phyloP scores from a whole-genome alignment of 2,888 invertebrate genomes.

The Eristalis pertinax region DNA sequence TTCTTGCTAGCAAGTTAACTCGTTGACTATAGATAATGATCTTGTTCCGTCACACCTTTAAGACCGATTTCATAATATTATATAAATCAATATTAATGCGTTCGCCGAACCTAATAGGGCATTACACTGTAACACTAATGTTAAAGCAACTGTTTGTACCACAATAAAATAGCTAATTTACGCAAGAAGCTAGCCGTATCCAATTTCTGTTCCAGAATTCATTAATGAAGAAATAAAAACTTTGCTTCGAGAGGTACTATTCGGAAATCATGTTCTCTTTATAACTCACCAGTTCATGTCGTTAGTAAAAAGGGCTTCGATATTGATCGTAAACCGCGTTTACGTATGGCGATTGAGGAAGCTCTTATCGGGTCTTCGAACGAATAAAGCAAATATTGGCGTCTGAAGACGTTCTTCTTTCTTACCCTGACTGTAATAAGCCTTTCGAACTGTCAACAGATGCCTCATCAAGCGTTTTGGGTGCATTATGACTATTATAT shows the following conservation, averaged over 20 bases:
- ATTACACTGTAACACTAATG: slow-evolving; percentile 38
- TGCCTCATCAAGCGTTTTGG: no score
- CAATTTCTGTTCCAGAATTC: slow-evolving; percentile 44
- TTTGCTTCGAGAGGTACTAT: slow-evolving; percentile 50
- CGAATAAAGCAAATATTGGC: no score
- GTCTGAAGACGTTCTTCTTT: no score
- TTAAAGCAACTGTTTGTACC: no score
- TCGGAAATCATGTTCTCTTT: slow-evolving; percentile 41
- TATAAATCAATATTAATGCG: slow-evolving; percentile 38
- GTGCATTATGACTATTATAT: no score
- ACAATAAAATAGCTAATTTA: slow-evolving; percentile 50
- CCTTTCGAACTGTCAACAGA: no score
- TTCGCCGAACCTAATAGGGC: slow-evolving; percentile 53
- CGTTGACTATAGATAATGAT: no score
- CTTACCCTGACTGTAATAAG: no score
- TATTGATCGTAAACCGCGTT: slow-evolving; percentile 39
- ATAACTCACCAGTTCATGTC: no score
- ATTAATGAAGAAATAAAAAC: slow-evolving; percentile 55
- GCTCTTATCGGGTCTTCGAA: slow-evolving; percentile 39
- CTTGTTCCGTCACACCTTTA: no score
- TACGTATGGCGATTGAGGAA: slow-evolving; percentile 54
- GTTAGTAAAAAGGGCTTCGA: slow-evolving; percentile 47
- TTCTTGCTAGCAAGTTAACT: no score
- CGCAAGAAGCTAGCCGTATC: slow-evolving; percentile 44
- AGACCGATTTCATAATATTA: no score